Base-by-base conservation (phyloP, 1,140 invertebrate genomes). In the Homalodisca vitripennis region DNA sequence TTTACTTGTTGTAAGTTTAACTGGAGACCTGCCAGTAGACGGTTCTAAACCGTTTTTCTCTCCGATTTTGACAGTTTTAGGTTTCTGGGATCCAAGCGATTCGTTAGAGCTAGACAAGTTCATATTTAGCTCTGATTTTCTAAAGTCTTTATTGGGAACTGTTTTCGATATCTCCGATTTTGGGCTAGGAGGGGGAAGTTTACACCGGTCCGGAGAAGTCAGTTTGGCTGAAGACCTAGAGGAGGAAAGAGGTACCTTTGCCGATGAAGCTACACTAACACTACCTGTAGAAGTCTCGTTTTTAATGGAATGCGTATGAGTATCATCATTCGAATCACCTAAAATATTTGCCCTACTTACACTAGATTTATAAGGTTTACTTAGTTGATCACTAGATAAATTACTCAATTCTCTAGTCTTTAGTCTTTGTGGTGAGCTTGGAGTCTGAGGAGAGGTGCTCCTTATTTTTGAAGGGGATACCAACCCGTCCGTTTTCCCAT, bases 71-170 rank as follows among this genome's bases (percentile, higher is more conserved):
- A 17, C 6, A 62, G 29, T 55, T 48, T 65, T 30, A 26, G n/a
- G 29, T 31, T 64, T 67, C 29, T 41, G 51, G 17, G 31, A 46
- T 6, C 17, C 26, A 1, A 66, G 41, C 1, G 63, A 66, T 51
- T 79, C 0, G 78, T 75, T 32, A 79, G 76, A 22, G 79, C 82
- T 34, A 78, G 80, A 66, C 32, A 72, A 51, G 67, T 85, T 86
- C 83, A 89, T 89, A 76, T 91, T 92, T 10, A 91, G 77, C 0
- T 86, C 85, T 0, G 89, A 91, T 77, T 92, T 91, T 13, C 89
- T 81, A 74, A 91, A 91, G 76, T 91, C 89, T 79, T 91, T 91
- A 76, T 91, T 91, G 80, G 78, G 10, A 80, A 80, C 20, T 79
- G 65, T 78, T 81, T 81, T 70, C 24, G 79, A 74, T n/a, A 73